These are phyloP conservation scores for Thermophis baileyi DNA, from an alignment of 2,113 vertebrate genomes.

Conservation along the genomic window DNA sequence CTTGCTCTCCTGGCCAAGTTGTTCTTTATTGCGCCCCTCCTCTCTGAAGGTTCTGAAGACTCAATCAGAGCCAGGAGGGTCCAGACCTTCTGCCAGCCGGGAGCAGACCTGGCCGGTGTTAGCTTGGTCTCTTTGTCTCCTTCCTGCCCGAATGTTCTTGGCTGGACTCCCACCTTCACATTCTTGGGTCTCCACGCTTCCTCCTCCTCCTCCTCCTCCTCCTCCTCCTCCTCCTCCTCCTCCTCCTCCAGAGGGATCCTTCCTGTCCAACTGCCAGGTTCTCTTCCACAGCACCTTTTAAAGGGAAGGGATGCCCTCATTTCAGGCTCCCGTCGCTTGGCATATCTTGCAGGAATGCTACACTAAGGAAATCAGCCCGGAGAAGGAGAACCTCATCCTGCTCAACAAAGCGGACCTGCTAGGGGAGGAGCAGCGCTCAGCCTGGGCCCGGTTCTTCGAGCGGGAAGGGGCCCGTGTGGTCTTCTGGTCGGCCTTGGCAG, in stretches of 20 bases:
- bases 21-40: neutral
- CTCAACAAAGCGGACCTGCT: conserved; percentile 94
- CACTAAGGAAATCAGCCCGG: conserved; percentile 78
- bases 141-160: neutral
- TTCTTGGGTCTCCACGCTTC: neutral
- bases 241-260: neutral
- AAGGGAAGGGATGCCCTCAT: neutral
- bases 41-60: neutral
- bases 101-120: neutral
- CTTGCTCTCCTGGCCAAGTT: neutral
- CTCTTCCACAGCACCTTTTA: too few relatives aligned
- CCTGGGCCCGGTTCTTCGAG: conserved; percentile 87
- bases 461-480: conserved; percentile 81
- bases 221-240: neutral
- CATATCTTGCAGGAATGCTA: conserved; percentile 80
- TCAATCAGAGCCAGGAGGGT: neutral
- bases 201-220: too few relatives aligned
- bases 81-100: neutral
- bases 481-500: conserved; percentile 96
- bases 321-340: neutral
- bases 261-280: neutral
- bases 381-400: conserved; percentile 90
- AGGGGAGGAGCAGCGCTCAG: conserved; percentile 79
- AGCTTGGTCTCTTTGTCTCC: neutral
- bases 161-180: neutral